Conservation (phyloP, 2,888 invertebrate species). For the Emesis furor region DNA sequence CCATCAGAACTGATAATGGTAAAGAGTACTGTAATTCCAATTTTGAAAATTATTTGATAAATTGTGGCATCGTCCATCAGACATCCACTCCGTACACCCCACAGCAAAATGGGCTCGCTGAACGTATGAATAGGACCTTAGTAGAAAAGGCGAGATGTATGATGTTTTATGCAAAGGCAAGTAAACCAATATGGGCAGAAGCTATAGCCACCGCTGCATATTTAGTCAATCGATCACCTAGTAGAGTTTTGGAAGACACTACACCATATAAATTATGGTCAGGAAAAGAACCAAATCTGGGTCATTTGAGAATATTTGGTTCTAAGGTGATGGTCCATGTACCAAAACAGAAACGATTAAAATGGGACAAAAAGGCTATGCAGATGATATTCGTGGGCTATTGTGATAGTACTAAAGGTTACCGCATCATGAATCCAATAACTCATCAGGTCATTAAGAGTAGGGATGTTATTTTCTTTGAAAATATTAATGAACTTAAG, state of each 20-base stretch:
- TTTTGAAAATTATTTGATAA: no score
- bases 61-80: no score
- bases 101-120: conserved; percentile 42
- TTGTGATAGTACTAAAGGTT: conserved; percentile 19
- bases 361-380: conserved; percentile 11
- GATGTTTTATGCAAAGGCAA: background rate
- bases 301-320: conserved; percentile 28
- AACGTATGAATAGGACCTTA: conserved; percentile 2
- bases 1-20: no score
- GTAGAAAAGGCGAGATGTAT: conserved; percentile 16
- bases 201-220: conserved; percentile 29
- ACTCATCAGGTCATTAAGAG: conserved; percentile 5
- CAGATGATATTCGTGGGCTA: background rate
- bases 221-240: conserved; percentile 17
- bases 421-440: conserved; percentile 7
- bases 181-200: conserved; percentile 21
- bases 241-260: background rate
- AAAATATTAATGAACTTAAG: background rate
- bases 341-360: conserved; percentile 18
- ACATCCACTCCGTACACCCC: no score
- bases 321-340: conserved; percentile 22
- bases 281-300: background rate
- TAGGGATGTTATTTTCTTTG: conserved; percentile 28
- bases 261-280: conserved; percentile 22
- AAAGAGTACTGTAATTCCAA: no score